A percentile compares a stretch with the other conserved stretches of the same genome.
Evolutionary conservation across 2,797 vertebrate genomes (phyloP).

Genomic region (Microctenopoma steveboyesi): DNA sequence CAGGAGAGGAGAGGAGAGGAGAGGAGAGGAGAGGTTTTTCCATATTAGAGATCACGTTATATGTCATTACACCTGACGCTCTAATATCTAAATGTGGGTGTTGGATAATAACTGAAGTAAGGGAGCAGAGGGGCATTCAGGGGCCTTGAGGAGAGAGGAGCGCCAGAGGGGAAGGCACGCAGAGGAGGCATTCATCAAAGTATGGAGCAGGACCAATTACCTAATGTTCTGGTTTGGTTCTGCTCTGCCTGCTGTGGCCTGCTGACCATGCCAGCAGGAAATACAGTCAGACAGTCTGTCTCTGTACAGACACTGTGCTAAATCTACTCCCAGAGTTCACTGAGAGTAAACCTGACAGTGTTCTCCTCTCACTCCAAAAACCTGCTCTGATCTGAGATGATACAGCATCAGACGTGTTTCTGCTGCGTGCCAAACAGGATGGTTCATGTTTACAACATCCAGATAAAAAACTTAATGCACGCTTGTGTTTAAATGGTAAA

Average conservation of each 20-base stretch:
- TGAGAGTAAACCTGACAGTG: neutral
- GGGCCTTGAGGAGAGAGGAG: neutral
- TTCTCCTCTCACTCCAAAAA: neutral
- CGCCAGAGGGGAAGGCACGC: neutral
- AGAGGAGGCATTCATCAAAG: constrained; percentile 45
- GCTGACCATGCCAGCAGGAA: constrained; percentile 63
- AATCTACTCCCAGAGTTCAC: constrained; percentile 22
- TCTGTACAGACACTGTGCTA: constrained; percentile 3
- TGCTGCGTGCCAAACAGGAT: too few species aligned
- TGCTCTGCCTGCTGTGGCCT: constrained; percentile 4
- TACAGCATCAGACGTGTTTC: too few species aligned
- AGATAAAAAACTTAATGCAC: too few species aligned
- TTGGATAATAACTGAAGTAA: neutral
- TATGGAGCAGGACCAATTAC: constrained; percentile 59
- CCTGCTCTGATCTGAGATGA: too few species aligned
- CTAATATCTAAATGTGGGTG: neutral
- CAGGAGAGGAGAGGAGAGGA: neutral
- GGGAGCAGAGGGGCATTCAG: neutral
- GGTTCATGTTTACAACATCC: too few species aligned
- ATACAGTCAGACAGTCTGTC: constrained; percentile 42
- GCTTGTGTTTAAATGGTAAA: neutral
- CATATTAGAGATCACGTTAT: neutral
- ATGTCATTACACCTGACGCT: neutral
- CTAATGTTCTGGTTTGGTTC: constrained; percentile 41
- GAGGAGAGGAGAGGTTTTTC: neutral